These are phyloP conservation scores for Perca fluviatilis DNA, from an alignment of 2,113 vertebrate genomes.

Conservation along the genomic window DNA sequence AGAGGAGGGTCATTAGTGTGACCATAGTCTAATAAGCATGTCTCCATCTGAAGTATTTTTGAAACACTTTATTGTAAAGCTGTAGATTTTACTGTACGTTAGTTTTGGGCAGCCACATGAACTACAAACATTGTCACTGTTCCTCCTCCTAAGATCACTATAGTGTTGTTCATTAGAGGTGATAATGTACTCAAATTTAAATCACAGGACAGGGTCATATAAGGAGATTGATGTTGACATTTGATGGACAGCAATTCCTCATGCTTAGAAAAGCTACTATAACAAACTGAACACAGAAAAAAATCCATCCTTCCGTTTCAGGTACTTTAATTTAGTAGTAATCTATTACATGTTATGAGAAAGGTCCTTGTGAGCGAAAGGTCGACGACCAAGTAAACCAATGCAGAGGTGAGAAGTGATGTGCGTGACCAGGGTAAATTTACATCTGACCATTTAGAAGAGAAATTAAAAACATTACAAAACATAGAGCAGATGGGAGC, in stretches of 20 bases:
- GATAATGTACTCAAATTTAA: neutral
- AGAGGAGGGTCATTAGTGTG: constrained; percentile 33
- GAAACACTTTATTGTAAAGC: neutral
- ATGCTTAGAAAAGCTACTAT: neutral
- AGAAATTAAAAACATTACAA: too few relatives aligned
- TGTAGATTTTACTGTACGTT: neutral
- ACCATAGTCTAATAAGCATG: constrained; percentile 22
- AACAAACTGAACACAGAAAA: neutral
- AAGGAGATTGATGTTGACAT: neutral
- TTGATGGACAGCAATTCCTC: neutral
- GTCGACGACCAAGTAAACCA: too few relatives aligned
- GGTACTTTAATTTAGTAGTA: too few relatives aligned
- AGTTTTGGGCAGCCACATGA: neutral
- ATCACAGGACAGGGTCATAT: neutral
- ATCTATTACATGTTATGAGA: too few relatives aligned
- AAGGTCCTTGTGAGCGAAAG: too few relatives aligned
- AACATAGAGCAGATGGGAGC: too few relatives aligned
- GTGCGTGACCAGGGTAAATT: too few relatives aligned
- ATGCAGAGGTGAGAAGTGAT: too few relatives aligned
- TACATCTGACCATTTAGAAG: too few relatives aligned
- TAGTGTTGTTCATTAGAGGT: neutral
- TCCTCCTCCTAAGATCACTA: neutral
- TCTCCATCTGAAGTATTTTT: neutral
- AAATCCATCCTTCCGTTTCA: too few relatives aligned
- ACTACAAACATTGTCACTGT: neutral